Conservation (phyloP, 1,140 invertebrate genomes). For the Drosophila ficusphila region DNA sequence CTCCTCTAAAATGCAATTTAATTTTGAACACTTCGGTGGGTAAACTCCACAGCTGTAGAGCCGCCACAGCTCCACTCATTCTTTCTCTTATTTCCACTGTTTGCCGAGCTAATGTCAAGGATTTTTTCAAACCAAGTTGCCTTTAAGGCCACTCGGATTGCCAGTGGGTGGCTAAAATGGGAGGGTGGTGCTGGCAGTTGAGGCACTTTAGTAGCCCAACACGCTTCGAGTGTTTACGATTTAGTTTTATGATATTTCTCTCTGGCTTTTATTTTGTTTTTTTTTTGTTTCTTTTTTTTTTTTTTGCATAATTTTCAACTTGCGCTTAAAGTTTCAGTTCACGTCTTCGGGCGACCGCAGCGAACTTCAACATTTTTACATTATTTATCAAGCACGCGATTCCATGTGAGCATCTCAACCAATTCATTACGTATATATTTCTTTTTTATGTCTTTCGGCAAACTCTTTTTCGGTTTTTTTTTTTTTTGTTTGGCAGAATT, state of each 20-base stretch:
- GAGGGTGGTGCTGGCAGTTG: constrained; percentile 5
- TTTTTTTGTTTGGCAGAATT: constrained; percentile 22
- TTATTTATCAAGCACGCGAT: constrained; percentile 50
- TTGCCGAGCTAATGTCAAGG: constrained; percentile 40
- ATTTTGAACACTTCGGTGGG: constrained; percentile 58
- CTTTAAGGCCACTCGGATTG: constrained; percentile 20
- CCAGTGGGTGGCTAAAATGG: background rate
- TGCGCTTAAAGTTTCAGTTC: constrained; percentile 38
- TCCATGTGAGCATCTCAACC: constrained; percentile 27
- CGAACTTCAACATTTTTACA: constrained; percentile 37
- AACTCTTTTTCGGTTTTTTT: constrained; percentile 16
- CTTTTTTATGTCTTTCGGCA: constrained; percentile 30
- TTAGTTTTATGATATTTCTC: constrained; percentile 40
- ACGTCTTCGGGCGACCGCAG: constrained; percentile 28
- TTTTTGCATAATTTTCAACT: constrained; percentile 30
- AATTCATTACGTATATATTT: constrained; percentile 38
- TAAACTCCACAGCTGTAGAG: constrained; percentile 14
- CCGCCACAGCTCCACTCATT: background rate
- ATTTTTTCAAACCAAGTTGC: constrained; percentile 17
- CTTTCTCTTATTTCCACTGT: constrained; percentile 18
- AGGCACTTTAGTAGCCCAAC: constrained; percentile 37
- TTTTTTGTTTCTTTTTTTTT: background rate
- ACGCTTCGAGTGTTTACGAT: constrained; percentile 31
- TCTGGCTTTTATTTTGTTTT: constrained; percentile 5
- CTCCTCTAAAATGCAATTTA: constrained; percentile 53